Percentiles rank a stretch among this genome's conserved stretches.
These are phyloP conservation scores for Stenoptilia bipunctidactyla DNA, from an alignment of 2,888 invertebrate genomes.

Conservation along the genomic window DNA sequence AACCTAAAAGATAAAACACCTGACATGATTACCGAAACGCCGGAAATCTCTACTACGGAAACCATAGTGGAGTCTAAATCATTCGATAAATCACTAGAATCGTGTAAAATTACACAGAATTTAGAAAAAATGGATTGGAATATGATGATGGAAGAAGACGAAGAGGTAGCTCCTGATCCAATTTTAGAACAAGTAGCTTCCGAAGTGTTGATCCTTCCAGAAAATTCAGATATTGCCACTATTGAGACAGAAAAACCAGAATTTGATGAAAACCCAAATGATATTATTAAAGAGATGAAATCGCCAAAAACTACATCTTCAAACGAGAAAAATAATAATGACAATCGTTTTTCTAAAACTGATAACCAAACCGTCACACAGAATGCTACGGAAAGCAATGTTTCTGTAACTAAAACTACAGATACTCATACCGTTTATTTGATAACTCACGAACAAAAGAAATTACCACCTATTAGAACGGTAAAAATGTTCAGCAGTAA, in stretches of 20 bases:
- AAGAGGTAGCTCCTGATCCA: slow-evolving; percentile 18
- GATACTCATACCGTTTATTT: slow-evolving; percentile 71
- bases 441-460: slow-evolving; percentile 80
- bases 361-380: slow-evolving; percentile 33
- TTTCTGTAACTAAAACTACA: slow-evolving; percentile 32
- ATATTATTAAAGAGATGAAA: not conserved
- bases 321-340: slow-evolving; percentile 56
- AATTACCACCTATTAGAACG: slow-evolving; percentile 73
- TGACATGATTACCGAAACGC: no score
- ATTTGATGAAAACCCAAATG: not conserved
- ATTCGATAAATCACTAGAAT: not conserved
- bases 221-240: no score
- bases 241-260: no score
- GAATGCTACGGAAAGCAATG: slow-evolving; percentile 40
- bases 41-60: no score
- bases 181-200: slow-evolving; percentile 31
- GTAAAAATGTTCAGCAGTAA: slow-evolving; percentile 71
- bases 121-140: slow-evolving; percentile 58
- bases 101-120: no score
- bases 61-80: not conserved
- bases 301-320: slow-evolving; percentile 6
- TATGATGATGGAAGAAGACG: slow-evolving; percentile 48
- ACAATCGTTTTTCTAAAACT: slow-evolving; percentile 39
- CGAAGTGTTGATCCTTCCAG: slow-evolving; percentile 51
- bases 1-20: slow-evolving; percentile 28